Base-by-base conservation (phyloP, 2,113 vertebrate genomes). In the Isichthys henryi region DNA sequence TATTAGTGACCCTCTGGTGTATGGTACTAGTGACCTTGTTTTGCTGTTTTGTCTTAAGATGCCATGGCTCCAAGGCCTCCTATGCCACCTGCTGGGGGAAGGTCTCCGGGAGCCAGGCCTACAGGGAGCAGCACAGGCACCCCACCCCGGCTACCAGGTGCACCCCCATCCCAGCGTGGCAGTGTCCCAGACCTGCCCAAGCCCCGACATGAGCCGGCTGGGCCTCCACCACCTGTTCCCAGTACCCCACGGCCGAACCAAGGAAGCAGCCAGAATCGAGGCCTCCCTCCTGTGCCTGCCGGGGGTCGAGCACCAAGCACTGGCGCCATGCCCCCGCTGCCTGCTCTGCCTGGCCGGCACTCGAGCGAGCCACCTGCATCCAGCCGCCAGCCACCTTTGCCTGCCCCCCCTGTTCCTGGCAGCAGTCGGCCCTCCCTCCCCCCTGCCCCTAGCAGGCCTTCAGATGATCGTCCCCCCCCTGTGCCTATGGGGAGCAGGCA, bases 161-260 rank as follows among this genome's bases (percentile, higher is more conserved):
- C 88, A 84, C 94, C 96, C 3, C 89, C 95, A 1, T 93, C 94
- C 77, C 92, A 93, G 86, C 93, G 95, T 77, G 92, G 89, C 74
- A 87, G 93, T 1, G 92, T 92, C 35, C 92, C 93, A 0, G 96
- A 96, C 88, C 92, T 91, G 5, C 95, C 93, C 89, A 94, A 95
- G 92, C 94, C 85, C 88, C 94, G 95, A 21, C 96, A 94, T 1
- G 98, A 98, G 35, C 94, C 91, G 83, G 89, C 93, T 0, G 94
- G 93, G 56, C 93, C 93, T 0, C 94, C 94, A 0, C 97, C 97
- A 2, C 97, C 97, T 0, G 93, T 98, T 4, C 97, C 97, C 53
- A 98, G 92, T 88, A 97, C 97, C 0, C 97, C 97, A 0, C 94
- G 97, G 15, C 97, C 97, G 3, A n/a, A 91, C 48, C 94, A 95